Percentiles rank a stretch among this genome's conserved stretches.
phyloP scores from a whole-genome alignment of 2,888 invertebrate genomes.

The Drosophila anomelani region DNA sequence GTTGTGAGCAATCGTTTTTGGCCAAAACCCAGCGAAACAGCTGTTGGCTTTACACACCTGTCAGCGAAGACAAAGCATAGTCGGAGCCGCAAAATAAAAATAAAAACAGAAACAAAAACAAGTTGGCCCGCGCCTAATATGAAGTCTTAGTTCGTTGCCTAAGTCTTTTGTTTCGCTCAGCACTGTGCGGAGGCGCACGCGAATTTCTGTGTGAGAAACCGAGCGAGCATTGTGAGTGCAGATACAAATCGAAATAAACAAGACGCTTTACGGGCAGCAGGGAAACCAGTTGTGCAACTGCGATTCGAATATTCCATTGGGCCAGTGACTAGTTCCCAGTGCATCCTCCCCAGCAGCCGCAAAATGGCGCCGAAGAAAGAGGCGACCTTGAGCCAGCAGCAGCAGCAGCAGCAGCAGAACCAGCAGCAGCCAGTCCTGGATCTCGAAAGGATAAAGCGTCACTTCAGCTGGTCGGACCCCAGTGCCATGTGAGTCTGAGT shows the following conservation, averaged over 20 bases:
- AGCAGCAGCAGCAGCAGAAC: conserved; percentile 62
- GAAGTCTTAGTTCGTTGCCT: conserved; percentile 62
- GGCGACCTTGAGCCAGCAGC: conserved; percentile 69
- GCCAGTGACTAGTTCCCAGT: conserved; percentile 31
- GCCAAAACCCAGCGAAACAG: conserved; percentile 46
- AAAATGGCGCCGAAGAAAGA: conserved; percentile 78
- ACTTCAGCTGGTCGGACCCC: conserved; percentile 83
- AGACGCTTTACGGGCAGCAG: conserved; percentile 61
- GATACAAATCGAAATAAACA: conserved; percentile 57
- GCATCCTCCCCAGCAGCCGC: conserved; percentile 19
- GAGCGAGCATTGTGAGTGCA: conserved; percentile 41
- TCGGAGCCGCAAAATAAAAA: conserved; percentile 8
- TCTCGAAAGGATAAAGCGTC: conserved; percentile 81
- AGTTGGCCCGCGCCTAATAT: conserved; percentile 39
- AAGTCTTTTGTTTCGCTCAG: conserved; percentile 65
- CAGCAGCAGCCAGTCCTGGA: conserved; percentile 72
- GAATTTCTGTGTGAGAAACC: conserved; percentile 55
- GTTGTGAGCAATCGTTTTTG: conserved; percentile 23
- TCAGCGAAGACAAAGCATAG: conserved; percentile 1
- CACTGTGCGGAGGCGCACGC: conserved; percentile 49
- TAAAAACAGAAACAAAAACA: conserved; percentile 17
- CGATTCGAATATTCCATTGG: conserved; percentile 48
- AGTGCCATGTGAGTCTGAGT: conserved; percentile 80
- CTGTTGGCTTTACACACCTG: conserved; percentile 52
- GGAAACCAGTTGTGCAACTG: conserved; percentile 75